Conservation (phyloP, 2,888 invertebrate species). For the Plagiodera versicolora region DNA sequence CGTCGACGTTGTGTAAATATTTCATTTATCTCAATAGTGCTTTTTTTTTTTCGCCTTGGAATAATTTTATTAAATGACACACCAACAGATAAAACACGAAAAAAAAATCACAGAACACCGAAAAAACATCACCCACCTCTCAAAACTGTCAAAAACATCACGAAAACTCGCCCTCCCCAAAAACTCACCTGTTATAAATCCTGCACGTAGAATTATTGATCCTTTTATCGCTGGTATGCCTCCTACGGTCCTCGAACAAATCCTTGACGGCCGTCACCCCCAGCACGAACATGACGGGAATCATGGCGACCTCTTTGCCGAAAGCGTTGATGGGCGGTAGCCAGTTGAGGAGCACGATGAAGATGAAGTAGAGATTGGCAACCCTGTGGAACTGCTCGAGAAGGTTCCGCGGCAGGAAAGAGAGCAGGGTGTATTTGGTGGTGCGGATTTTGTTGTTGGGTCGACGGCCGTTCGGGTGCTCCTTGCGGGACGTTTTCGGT, state of each 20-base stretch:
- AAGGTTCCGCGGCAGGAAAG: constrained; percentile 93
- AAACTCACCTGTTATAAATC: constrained; percentile 83
- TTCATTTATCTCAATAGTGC: no score
- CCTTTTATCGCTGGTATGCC: constrained; percentile 87
- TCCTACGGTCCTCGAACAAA: constrained; percentile 88
- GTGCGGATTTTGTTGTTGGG: constrained; percentile 87
- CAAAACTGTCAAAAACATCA: no score
- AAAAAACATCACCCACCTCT: no score
- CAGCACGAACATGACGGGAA: constrained; percentile 92
- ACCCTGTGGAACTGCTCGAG: constrained; percentile 97
- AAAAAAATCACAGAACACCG: no score
- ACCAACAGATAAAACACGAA: no score
- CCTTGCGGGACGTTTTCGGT: constrained; percentile 75
- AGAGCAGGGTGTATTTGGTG: constrained; percentile 91
- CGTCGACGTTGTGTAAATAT: no score
- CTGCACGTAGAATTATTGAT: constrained; percentile 92
- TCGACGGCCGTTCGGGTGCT: constrained; percentile 82
- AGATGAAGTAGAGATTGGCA: constrained; percentile 96
- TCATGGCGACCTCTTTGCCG: constrained; percentile 93
- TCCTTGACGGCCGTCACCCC: constrained; percentile 94
- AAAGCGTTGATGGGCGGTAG: constrained; percentile 92
- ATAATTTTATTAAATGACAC: no score
- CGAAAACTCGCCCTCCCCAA: no score
- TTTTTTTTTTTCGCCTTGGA: no score
- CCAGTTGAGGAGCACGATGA: constrained; percentile 95